These are phyloP conservation scores for Tamandua tetradactyla DNA, from an alignment of 2,797 vertebrate species.

Conservation along the genomic window DNA sequence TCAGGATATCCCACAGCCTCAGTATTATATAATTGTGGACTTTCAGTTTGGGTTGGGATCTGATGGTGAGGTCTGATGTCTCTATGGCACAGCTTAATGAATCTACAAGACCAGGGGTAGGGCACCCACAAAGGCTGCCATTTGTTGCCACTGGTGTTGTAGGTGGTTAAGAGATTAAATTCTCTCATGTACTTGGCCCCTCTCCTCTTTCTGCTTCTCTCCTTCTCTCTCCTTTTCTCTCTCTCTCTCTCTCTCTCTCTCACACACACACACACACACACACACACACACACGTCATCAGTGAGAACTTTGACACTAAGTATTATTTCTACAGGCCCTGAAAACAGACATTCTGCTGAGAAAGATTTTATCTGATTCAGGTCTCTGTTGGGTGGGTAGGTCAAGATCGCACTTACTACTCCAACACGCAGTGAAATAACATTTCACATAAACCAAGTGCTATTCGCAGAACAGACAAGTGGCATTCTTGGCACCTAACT, in stretches of 20 bases:
- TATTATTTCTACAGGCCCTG: slow-evolving; percentile 7
- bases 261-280: background rate
- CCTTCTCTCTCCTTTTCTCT: background rate
- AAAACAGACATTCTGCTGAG: slow-evolving; percentile 32
- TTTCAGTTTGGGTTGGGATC: background rate
- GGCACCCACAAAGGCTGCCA: background rate
- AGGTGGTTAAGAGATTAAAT: background rate
- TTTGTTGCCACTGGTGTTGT: background rate
- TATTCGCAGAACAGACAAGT: background rate
- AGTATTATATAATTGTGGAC: background rate
- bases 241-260: background rate
- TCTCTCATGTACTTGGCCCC: background rate
- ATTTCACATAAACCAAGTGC: background rate
- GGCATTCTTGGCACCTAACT: background rate
- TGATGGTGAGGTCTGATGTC: background rate
- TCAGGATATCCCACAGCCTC: background rate
- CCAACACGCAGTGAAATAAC: background rate
- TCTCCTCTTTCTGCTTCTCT: background rate
- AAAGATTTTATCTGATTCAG: slow-evolving; percentile 25
- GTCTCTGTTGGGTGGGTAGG: background rate
- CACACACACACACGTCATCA: background rate
- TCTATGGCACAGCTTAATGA: background rate
- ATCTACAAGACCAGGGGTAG: background rate
- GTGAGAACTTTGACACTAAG: background rate
- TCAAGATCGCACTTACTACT: background rate